These are phyloP conservation scores for Diacarnus erythraeanus DNA, from an alignment of 37 sponge, comb jelly and placozoan genomes.

Conservation along the genomic window DNA sequence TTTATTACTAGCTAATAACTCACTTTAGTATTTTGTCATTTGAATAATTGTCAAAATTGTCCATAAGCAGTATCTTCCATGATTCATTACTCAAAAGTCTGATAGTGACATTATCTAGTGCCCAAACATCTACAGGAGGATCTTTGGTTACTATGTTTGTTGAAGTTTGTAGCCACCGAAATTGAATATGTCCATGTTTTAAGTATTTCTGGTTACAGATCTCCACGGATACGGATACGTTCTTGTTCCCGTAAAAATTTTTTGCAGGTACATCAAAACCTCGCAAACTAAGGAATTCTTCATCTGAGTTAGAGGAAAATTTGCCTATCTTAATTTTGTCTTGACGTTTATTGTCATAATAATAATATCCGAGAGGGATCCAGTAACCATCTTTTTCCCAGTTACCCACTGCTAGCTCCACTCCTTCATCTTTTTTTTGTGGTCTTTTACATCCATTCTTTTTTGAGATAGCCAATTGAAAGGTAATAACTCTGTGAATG, in stretches of 20 bases:
- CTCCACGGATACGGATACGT: not conserved
- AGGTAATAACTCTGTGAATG: not conserved
- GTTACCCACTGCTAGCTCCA: not conserved
- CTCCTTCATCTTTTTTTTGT: not conserved
- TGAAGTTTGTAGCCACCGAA: slow-evolving; percentile 10
- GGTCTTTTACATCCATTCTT: not conserved
- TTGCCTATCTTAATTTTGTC: not conserved
- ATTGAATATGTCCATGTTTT: not conserved
- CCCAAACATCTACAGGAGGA: slow-evolving; percentile 10
- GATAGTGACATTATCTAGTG: not conserved
- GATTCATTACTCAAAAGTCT: not conserved
- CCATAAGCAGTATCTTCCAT: not conserved
- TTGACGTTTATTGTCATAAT: not conserved
- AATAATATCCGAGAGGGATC: not conserved
- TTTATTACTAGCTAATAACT: too few species aligned
- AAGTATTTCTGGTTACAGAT: not conserved
- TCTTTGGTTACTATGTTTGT: not conserved
- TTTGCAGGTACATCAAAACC: not conserved
- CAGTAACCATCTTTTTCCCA: not conserved
- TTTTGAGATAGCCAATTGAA: not conserved
- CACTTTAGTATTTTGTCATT: too few species aligned
- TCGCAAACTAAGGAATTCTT: not conserved
- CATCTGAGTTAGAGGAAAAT: too few species aligned
- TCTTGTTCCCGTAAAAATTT: not conserved
- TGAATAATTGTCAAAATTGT: slow-evolving; percentile 12